Evolutionary conservation across 2,888 invertebrate species (phyloP), one percentile per base, ranked within the genome.

Genomic region (Melinaea menophilus): DNA sequence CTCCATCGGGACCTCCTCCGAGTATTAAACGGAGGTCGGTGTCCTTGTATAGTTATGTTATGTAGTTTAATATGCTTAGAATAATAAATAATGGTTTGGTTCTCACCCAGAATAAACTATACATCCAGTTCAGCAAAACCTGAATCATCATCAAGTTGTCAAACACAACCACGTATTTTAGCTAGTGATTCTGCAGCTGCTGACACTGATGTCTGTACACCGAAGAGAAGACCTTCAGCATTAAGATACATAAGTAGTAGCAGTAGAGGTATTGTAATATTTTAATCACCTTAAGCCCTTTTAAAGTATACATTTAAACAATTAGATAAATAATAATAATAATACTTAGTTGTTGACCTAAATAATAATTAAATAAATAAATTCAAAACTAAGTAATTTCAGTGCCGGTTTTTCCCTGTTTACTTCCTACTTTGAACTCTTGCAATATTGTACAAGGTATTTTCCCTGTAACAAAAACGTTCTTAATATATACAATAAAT

Each of bases 221-320:
- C 89, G 0, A 81, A 73, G 58, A 86, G 84, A 51, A 80, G 84
- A 65, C 88, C 86, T 0, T 75, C 75, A 4, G 81, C 85, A 34
- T 71, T 89, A n/a, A 79, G 86, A 78, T 90, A 90, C 67, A 90
- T 90, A 11, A 90, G 90, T 70, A 90, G 90, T 69, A 90, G 90
- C 60, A 90, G 90, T 68, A 80, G 85, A 80, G 90, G 90, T 87
- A 70, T 59, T n/a, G 31, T 51, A 3, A 22, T 41, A 51, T 51
- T 51, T 22, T 13, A 22, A 51, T 31, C 31, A 4, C 2, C 13
- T 48, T 13, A 48, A 13, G 0, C 2, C 5, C 5, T 5, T 12
- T 51, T 51, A 51, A 22, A 22, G 7, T 5, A 13, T 22, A 48
- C 3, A n/a, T 22, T 7, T n/a, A 48, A 22, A 48, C 7, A 37